Percentiles rank a stretch among this genome's conserved stretches.
Evolutionary conservation across 2,113 vertebrate genomes (phyloP).

Genomic region (Typhlomys cinereus): DNA sequence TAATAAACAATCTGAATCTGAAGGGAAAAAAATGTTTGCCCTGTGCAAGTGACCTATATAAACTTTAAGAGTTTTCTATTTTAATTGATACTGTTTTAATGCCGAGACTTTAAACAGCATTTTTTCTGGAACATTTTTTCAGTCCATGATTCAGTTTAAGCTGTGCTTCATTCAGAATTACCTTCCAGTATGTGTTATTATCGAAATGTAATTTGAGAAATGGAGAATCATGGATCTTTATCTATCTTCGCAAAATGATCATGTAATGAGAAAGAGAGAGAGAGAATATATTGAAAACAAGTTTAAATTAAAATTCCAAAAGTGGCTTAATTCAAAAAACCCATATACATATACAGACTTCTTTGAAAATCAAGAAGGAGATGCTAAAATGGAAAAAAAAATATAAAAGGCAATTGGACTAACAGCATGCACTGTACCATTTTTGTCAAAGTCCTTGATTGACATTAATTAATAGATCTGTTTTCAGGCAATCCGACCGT

Average conservation of each 20-base stretch:
- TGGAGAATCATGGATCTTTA: neutral
- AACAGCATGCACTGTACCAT: neutral
- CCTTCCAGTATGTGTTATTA: neutral
- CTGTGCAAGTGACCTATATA: neutral
- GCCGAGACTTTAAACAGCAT: neutral
- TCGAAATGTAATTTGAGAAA: constrained; percentile 44
- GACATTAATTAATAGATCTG: neutral
- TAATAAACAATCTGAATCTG: neutral
- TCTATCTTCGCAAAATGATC: neutral
- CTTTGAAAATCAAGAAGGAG: neutral
- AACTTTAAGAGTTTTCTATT: constrained; percentile 12
- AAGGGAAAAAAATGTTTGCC: neutral
- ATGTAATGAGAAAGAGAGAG: no score
- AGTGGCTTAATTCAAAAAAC: neutral
- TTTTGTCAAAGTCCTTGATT: neutral
- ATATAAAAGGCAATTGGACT: neutral
- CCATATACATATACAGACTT: neutral
- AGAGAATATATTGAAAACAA: neutral
- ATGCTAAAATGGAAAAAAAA: neutral
- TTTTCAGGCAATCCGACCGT: neutral
- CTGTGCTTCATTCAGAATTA: constrained; percentile 42
- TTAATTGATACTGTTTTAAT: constrained; percentile 1
- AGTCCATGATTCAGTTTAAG: neutral
- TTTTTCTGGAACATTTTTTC: constrained; percentile 22
- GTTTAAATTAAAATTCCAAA: neutral